These are phyloP conservation scores for Pionites leucogaster DNA, from an alignment of 2,113 vertebrate species.

Conservation along the genomic window DNA sequence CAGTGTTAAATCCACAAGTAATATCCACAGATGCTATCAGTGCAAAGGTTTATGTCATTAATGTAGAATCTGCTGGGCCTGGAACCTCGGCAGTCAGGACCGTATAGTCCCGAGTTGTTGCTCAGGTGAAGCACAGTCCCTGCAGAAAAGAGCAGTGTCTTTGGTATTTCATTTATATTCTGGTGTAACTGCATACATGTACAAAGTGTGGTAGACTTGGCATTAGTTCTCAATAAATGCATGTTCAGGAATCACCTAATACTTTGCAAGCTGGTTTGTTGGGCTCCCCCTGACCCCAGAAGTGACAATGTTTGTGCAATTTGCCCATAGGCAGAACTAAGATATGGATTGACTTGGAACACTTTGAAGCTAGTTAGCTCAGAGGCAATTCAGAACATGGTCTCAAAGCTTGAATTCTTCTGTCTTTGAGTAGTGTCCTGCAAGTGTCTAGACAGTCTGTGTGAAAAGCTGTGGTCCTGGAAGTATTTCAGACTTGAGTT, in stretches of 20 bases:
- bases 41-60: neutral
- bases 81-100: neutral
- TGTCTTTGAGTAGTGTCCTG: neutral
- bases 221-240: neutral
- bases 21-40: neutral
- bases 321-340: neutral
- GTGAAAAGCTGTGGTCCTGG: neutral
- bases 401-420: neutral
- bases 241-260: neutral
- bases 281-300: neutral
- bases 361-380: neutral
- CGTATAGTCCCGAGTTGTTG: neutral
- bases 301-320: neutral
- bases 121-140: neutral
- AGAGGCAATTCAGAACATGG: neutral
- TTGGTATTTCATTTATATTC: neutral
- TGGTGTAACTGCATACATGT: neutral
- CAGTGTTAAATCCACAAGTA: neutral
- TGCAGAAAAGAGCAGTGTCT: neutral
- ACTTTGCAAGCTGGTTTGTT: neutral
- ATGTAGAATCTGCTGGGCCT: neutral
- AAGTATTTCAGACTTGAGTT: neutral
- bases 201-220: neutral
- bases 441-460: neutral
- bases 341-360: neutral